These are phyloP conservation scores for Salarias fasciatus DNA, from an alignment of 2,797 vertebrate species.

Conservation along the genomic window DNA sequence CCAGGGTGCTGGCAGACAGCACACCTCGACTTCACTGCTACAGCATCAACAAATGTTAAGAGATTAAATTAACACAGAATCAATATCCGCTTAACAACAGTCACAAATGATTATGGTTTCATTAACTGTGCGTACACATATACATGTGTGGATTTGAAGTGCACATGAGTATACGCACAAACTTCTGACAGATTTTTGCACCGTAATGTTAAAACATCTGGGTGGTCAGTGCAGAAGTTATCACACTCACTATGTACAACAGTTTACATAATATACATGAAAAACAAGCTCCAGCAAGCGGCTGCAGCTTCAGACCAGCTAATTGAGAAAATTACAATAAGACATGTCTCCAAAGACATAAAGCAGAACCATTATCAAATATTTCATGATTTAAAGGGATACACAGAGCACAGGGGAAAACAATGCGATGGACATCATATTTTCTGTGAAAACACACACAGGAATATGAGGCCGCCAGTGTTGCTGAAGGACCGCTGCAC, in stretches of 20 bases:
- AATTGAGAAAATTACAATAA: conserved; percentile 23
- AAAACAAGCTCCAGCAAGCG: background rate
- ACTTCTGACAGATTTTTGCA: conserved; percentile 39
- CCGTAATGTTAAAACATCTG: background rate
- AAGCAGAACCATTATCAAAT: conserved; percentile 1
- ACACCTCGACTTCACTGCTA: conserved; percentile 40
- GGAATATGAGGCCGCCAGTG: conserved; percentile 8
- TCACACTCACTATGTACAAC: conserved; percentile 66
- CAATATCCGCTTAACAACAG: conserved; percentile 27
- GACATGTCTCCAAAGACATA: conserved; percentile 8
- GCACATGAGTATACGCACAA: conserved; percentile 23
- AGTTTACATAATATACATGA: conserved; percentile 68
- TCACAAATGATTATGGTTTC: conserved; percentile 31
- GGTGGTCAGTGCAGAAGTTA: conserved; percentile 14
- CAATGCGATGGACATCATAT: no score
- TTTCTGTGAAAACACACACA: background rate
- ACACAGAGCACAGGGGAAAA: no score
- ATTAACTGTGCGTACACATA: conserved; percentile 24
- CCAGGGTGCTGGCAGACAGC: conserved; percentile 20
- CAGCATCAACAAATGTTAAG: conserved; percentile 24
- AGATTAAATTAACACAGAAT: conserved; percentile 44
- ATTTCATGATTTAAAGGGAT: conserved; percentile 23
- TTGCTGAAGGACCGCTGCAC: conserved; percentile 3
- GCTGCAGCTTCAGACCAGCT: conserved; percentile 20
- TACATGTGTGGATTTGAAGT: conserved; percentile 14